Evolutionary conservation across 2,888 invertebrate species (phyloP).

Genomic region (Sacculina carcini): DNA sequence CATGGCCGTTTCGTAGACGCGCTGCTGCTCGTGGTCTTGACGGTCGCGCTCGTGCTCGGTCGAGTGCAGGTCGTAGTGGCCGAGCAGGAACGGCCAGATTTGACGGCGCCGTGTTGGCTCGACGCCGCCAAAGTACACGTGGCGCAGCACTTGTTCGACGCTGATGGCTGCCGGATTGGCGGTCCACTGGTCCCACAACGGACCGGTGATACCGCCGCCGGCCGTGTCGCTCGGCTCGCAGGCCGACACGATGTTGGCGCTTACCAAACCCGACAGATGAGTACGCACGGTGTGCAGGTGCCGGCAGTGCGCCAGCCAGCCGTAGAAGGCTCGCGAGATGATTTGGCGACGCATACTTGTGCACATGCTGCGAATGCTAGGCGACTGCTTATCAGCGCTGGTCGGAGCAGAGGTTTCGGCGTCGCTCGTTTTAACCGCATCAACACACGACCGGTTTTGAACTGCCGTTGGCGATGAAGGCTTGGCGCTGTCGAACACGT

Average conservation of each 20-base stretch:
- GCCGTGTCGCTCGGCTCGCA: slow-evolving; percentile 21
- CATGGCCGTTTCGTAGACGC: slow-evolving; percentile 66
- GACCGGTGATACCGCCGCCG: slow-evolving; percentile 41
- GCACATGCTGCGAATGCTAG: slow-evolving; percentile 41
- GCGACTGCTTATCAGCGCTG: neutral
- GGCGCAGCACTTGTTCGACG: slow-evolving; percentile 42
- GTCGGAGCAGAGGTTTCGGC: neutral
- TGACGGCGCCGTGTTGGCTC: slow-evolving; percentile 36
- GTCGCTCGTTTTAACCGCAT: no score
- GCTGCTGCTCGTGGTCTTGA: slow-evolving; percentile 31
- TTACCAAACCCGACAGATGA: slow-evolving; percentile 66
- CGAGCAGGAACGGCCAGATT: slow-evolving; percentile 70
- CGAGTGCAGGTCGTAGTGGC: slow-evolving; percentile 55
- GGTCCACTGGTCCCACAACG: slow-evolving; percentile 44
- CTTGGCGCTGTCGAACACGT: neutral
- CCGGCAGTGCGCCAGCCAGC: slow-evolving; percentile 80
- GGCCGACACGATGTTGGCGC: slow-evolving; percentile 35
- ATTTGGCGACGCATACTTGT: slow-evolving; percentile 85
- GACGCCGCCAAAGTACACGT: slow-evolving; percentile 68
- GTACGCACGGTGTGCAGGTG: slow-evolving; percentile 76
- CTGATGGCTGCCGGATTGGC: slow-evolving; percentile 17
- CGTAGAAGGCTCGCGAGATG: slow-evolving; percentile 80
- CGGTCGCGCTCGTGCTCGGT: slow-evolving; percentile 34
- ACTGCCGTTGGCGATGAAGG: no score
- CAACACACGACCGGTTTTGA: no score